phyloP scores from a whole-genome alignment of 1,140 invertebrate genomes.

The Bombus confusus region DNA sequence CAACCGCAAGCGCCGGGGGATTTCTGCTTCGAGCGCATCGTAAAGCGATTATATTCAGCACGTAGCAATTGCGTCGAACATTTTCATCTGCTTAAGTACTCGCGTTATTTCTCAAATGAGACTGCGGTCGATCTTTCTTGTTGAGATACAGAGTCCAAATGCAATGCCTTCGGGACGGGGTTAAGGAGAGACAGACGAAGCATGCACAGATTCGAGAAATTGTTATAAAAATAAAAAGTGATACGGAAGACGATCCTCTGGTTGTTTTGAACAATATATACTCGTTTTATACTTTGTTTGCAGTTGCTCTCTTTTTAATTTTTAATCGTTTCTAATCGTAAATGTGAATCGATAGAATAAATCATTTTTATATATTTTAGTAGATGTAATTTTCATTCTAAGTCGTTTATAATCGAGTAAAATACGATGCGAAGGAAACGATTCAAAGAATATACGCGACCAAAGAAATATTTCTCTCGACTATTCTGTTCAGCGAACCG shows the following conservation, averaged over 20 bases:
- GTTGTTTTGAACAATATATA: not conserved
- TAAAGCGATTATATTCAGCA: slow-evolving; percentile 9
- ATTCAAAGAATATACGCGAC: not conserved
- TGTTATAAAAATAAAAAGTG: not conserved
- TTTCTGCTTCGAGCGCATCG: not conserved
- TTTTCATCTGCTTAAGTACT: not conserved
- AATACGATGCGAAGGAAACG: not conserved
- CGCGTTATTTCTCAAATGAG: not conserved
- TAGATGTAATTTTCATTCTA: too few species aligned
- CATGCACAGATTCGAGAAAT: not conserved
- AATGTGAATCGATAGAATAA: too few species aligned
- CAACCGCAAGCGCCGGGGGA: not conserved
- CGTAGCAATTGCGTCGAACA: not conserved
- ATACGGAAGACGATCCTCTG: not conserved
- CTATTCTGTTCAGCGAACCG: too few species aligned
- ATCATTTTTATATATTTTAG: too few species aligned
- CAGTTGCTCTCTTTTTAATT: not conserved
- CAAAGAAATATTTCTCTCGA: not conserved
- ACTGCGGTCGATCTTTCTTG: not conserved
- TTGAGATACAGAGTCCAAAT: too few species aligned
- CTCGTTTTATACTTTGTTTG: not conserved
- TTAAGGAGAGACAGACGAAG: slow-evolving; percentile 35
- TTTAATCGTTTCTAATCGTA: too few species aligned
- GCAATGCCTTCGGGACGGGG: too few species aligned
- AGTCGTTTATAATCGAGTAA: not conserved